Evolutionary conservation across 2,888 invertebrate genomes (phyloP).

Genomic region (Aleiodes alternator): DNA sequence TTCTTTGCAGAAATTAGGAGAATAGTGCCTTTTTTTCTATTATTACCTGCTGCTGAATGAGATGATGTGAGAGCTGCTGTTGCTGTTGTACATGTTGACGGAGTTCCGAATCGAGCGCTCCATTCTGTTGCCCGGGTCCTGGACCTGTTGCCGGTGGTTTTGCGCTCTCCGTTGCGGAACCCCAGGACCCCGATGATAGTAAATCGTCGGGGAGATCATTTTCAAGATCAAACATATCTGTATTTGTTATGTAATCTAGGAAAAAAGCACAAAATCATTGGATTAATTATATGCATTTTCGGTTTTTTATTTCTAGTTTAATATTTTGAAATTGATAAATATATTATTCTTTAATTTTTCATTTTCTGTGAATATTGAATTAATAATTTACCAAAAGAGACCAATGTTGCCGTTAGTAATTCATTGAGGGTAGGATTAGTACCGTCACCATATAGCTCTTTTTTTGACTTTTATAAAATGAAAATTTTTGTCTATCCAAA

Average conservation of each 20-base stretch:
- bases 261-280: constrained; percentile 56
- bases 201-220: constrained; percentile 95
- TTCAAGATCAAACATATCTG: constrained; percentile 92
- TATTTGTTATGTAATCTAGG: constrained; percentile 87
- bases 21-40: constrained; percentile 6
- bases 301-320: background rate
- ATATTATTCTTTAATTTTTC: constrained; percentile 21
- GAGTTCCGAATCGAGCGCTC: constrained; percentile 81
- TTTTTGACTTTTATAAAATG: constrained; percentile 26
- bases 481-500: constrained; percentile 50
- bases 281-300: constrained; percentile 42
- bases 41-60: constrained; percentile 78
- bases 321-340: constrained; percentile 11
- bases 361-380: constrained; percentile 51
- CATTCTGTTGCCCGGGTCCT: constrained; percentile 87
- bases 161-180: constrained; percentile 79
- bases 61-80: constrained; percentile 80
- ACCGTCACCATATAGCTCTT: constrained; percentile 73
- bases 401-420: constrained; percentile 72
- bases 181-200: constrained; percentile 87
- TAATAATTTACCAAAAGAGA: constrained; percentile 68
- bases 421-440: constrained; percentile 70
- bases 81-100: constrained; percentile 76
- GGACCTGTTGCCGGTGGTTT: constrained; percentile 91
- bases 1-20: no score